Evolutionary conservation across 2,888 invertebrate species (phyloP).

Genomic region (Doris montereyensis): DNA sequence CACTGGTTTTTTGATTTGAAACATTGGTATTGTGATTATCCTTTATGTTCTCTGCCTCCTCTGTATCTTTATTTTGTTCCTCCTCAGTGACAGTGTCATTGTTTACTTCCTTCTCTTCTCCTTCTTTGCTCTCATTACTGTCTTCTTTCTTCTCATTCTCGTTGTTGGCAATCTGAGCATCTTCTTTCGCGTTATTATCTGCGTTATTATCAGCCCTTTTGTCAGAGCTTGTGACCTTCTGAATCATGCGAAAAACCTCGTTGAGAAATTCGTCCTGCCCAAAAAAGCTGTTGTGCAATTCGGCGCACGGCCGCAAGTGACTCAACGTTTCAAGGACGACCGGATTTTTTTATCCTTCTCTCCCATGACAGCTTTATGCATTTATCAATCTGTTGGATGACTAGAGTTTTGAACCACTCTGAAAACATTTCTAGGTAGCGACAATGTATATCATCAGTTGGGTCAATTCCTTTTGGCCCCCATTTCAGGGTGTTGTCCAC

Average conservation of each 20-base stretch:
- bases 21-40: too few relatives aligned
- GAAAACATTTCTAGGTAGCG: constrained; percentile 53
- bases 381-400: constrained; percentile 53
- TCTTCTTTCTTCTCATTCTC: neutral
- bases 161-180: neutral
- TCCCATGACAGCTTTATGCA: too few relatives aligned
- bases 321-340: too few relatives aligned
- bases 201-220: constrained; percentile 7
- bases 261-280: constrained; percentile 12
- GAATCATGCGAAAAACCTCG: neutral
- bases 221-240: neutral
- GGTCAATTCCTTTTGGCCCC: constrained; percentile 48
- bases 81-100: neutral
- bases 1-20: too few relatives aligned
- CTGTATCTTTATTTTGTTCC: neutral
- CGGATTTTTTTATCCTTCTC: too few relatives aligned
- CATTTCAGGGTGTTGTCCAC: constrained; percentile 51
- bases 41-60: neutral
- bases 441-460: constrained; percentile 43
- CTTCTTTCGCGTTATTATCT: constrained; percentile 24
- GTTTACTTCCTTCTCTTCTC: neutral
- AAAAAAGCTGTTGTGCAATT: too few relatives aligned
- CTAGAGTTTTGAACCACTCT: constrained; percentile 49
- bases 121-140: neutral
- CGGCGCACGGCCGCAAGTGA: too few relatives aligned